Base-by-base conservation (phyloP, 2,113 vertebrate genomes). In the Parus major region DNA sequence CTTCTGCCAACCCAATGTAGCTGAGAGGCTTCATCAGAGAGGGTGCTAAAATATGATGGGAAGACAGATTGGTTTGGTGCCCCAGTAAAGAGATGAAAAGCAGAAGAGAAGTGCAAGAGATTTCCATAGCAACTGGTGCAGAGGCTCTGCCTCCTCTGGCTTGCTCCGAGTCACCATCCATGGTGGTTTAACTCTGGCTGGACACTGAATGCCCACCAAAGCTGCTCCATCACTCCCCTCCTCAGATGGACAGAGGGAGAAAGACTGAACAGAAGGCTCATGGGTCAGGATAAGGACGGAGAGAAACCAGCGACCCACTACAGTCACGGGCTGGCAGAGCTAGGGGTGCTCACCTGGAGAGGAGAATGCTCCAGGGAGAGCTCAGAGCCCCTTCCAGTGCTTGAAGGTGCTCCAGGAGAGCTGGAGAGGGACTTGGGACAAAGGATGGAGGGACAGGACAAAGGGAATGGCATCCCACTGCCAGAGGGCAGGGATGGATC, bases 41-140 rank as follows among this genome's bases (percentile, higher is more conserved):
- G 35, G 33, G 31, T 31, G 21, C 25, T 56, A 36, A 77, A 84
- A 44, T 4, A 44, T 1, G 35, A 49, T 21, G 59, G 19, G 12
- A 55, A 64, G 31, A 33, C 33, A 56, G 70, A 79, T 31, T 24
- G 53, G 1, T 92, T 79, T 44, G 59, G 82, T 28, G n/a, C 25
- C 75, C 69, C 70, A 60, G 35, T 7, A 81, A 89, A 64, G 2
- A 81, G 65, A 85, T 14, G 70, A 64, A 71, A 68, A 75, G 36
- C 87, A 85, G 50, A 50, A 86, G 44, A 79, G 70, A 65, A 93
- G 56, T 35, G 47, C 55, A 57, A 69, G 71, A 57, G 66, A 96
- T 95, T 94, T 85, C 95, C 82, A 92, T 94, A 94, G 96, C 90
- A 95, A 94, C 95, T 24, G 66, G 63, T 22, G 56, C 82, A 84